Percentiles rank a stretch among this genome's conserved stretches.
phyloP scores from a whole-genome alignment of 2,888 invertebrate genomes.

The Ischnura elegans region DNA sequence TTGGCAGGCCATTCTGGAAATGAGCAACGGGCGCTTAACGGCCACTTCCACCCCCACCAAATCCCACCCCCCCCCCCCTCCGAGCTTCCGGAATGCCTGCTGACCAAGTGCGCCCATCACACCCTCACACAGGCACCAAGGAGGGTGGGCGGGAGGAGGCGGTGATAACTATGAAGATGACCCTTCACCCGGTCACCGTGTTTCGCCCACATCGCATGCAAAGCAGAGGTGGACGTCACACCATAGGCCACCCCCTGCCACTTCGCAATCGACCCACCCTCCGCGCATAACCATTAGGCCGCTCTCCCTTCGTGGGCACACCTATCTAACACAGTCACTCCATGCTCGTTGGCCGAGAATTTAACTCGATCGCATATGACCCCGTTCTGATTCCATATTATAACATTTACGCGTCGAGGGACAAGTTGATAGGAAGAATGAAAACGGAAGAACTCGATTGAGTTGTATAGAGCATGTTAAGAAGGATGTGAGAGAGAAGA shows the following conservation, averaged over 20 bases:
- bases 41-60: background rate
- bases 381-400: no score
- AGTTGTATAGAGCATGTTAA: no score
- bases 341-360: background rate
- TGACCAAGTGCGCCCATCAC: background rate
- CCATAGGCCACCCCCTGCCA: background rate
- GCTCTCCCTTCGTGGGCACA: background rate
- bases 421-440: no score
- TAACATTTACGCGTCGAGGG: no score
- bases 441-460: no score
- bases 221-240: background rate
- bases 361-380: background rate
- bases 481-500: no score
- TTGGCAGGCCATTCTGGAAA: constrained; percentile 25
- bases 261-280: no score
- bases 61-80: background rate
- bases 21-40: constrained; percentile 5
- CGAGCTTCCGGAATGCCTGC: background rate
- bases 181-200: background rate
- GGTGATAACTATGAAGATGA: background rate
- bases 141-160: background rate
- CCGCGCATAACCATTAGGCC: background rate
- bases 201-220: background rate
- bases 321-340: no score
- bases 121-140: background rate